These are phyloP conservation scores for Conistra vaccinii DNA, from an alignment of 2,888 invertebrate genomes.

Conservation along the genomic window DNA sequence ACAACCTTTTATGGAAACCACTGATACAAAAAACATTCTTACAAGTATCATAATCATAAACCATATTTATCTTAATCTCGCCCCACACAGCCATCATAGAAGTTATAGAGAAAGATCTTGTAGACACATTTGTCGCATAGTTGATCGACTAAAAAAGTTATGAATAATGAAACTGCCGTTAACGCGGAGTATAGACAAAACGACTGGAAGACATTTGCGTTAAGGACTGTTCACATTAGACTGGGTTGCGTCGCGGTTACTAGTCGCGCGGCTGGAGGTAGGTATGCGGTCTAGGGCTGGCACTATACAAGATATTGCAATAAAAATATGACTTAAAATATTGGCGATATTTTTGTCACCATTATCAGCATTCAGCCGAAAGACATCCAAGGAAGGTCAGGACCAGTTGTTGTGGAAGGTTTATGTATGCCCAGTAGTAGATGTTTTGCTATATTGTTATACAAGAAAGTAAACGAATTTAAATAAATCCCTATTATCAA, in stretches of 20 bases:
- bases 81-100: conserved; percentile 38
- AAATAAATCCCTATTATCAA: neutral
- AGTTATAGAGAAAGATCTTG: conserved; percentile 56
- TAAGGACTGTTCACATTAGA: conserved; percentile 67
- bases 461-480: neutral
- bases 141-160: conserved; percentile 59
- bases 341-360: neutral
- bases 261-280: conserved; percentile 48
- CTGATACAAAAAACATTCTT: conserved; percentile 13
- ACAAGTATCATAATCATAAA: conserved; percentile 24
- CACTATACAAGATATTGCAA: neutral
- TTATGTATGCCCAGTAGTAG: neutral
- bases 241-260: conserved; percentile 60
- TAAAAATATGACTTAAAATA: neutral
- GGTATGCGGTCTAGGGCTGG: conserved; percentile 60
- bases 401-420: neutral
- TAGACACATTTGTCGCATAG: conserved; percentile 57
- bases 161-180: conserved; percentile 68
- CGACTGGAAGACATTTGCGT: conserved; percentile 67
- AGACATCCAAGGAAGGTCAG: neutral
- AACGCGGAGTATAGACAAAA: conserved; percentile 62
- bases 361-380: too few species aligned
- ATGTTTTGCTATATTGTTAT: too few species aligned
- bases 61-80: conserved; percentile 49
- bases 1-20: conserved; percentile 9